Conservation (phyloP, 2,888 invertebrate species). For the Capitulum mitella region DNA sequence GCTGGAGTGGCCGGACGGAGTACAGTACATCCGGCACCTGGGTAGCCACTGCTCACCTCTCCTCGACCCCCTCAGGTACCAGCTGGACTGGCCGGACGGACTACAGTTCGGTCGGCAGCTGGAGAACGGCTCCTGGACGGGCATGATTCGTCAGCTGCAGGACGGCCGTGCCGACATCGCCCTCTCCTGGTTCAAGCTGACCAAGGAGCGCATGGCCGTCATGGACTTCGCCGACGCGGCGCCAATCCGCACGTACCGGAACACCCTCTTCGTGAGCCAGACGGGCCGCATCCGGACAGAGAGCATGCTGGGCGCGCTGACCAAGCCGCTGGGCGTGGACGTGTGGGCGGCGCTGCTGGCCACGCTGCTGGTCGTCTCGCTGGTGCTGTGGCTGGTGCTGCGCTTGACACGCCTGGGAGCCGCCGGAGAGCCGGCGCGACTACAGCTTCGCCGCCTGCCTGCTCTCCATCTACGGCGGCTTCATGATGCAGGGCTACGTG, state of each 20-base stretch:
- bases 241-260: constrained; percentile 18
- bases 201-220: background rate
- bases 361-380: constrained; percentile 14
- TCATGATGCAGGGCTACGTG: constrained; percentile 23
- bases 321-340: constrained; percentile 13
- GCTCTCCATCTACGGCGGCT: constrained; percentile 16
- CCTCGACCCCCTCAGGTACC: no score
- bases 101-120: background rate
- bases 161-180: constrained; percentile 1
- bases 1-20: no score
- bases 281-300: background rate
- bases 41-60: no score
- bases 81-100: background rate
- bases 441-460: background rate
- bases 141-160: background rate
- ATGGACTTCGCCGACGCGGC: background rate
- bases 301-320: constrained; percentile 16
- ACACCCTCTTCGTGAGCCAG: background rate
- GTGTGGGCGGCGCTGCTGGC: constrained; percentile 11
- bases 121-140: background rate
- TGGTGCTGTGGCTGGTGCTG: constrained; percentile 16
- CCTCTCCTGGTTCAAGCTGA: constrained; percentile 7
- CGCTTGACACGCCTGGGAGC: background rate
- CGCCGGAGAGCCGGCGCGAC: background rate
- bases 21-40: no score